Base-by-base conservation (phyloP, 2,888 invertebrate genomes). In the Metopia argyrocephala region DNA sequence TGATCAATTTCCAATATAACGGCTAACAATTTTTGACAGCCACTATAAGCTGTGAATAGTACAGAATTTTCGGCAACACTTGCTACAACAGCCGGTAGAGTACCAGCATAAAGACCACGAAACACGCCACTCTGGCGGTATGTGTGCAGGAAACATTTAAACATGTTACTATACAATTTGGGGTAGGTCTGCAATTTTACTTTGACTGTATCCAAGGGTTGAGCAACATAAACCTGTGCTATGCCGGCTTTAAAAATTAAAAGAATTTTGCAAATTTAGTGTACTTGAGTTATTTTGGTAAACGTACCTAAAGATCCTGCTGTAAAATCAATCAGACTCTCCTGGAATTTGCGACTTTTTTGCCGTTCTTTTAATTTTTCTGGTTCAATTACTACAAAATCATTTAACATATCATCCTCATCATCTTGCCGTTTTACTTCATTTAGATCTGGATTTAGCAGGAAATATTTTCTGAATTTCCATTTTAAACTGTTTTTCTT, bases 121-220 rank as follows among this genome's bases (percentile, higher is more conserved):
- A 94, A 89, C 28, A 98, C 90, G 2, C 99, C 99, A 90, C 99
- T 98, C 85, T 94, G 94, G 84, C 91, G 92, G 83, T 97, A 93
- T 0, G 99, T 99, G 88, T 94, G 92, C 78, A 93, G 91, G 85
- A 98, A 94, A 90, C 99, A 99, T 85, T 95, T 91, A 65, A 94
- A 91, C 94, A 98, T 97, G 85, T 95, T 96, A 83, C 92, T 93
- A 90, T 99, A 98, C 54, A 97, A 88, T 12, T 93, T 91, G 0
- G 99, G 99, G 89, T 98, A 99, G 52, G 99, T 97, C 91, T 99
- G 99, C 95, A 99, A 96, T 91, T 99, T 99, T 23, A 99, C 99
- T 93, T 99, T 99, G 1, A 99, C 95, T 6, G 99, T 99, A 89
- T 99, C 99, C 85, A 99, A 90, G 2, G 99, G 98, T 89, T 99